These are phyloP conservation scores for Elysia crispata DNA, from an alignment of 2,888 invertebrate species.

Conservation along the genomic window DNA sequence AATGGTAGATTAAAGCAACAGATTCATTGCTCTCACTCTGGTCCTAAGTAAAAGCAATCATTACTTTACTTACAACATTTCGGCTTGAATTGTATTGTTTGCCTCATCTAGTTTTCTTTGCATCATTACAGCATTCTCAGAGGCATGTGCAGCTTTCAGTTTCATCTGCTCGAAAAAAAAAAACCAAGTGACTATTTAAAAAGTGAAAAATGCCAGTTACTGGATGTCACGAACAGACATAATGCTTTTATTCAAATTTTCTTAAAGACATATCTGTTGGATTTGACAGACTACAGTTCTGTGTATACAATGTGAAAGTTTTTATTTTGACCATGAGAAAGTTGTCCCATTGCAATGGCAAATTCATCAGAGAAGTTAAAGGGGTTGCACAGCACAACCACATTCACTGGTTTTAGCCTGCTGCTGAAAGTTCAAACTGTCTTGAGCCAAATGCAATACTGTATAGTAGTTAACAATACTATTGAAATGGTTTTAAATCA, in stretches of 20 bases:
- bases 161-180: conserved; percentile 9
- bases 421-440: too few species aligned
- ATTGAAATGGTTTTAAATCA: too few species aligned
- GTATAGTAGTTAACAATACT: too few species aligned
- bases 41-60: background rate
- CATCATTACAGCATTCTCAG: conserved; percentile 75
- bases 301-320: background rate
- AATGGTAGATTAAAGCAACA: too few species aligned
- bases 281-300: background rate
- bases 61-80: conserved; percentile 74
- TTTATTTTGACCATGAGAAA: background rate
- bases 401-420: too few species aligned
- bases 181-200: background rate
- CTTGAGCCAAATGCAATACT: too few species aligned
- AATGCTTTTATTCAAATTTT: background rate
- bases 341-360: too few species aligned
- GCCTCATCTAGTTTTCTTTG: conserved; percentile 86
- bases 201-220: too few species aligned
- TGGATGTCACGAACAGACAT: background rate
- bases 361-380: too few species aligned
- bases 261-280: background rate
- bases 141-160: conserved; percentile 52
- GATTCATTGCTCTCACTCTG: too few species aligned
- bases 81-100: conserved; percentile 84
- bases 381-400: too few species aligned